These are phyloP conservation scores for Hylyphantes graminicola DNA, from an alignment of 1,140 invertebrate species.

Conservation along the genomic window DNA sequence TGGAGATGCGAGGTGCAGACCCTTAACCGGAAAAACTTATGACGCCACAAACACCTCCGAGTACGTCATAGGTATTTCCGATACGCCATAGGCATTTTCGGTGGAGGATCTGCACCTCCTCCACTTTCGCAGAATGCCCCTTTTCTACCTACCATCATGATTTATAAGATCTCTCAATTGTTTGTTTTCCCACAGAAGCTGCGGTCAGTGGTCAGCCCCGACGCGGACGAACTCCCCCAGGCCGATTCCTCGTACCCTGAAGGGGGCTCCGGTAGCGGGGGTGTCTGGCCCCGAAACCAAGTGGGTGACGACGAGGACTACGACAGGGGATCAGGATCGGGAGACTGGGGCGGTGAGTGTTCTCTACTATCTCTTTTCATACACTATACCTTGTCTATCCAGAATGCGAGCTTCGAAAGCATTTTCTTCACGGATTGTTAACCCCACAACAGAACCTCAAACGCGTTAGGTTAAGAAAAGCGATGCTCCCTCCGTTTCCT, in stretches of 20 bases:
- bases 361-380: neutral
- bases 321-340: conserved; percentile 40
- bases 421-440: too few relatives aligned
- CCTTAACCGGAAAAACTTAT: neutral
- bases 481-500: too few relatives aligned
- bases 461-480: too few relatives aligned
- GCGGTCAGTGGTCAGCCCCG: conserved; percentile 1
- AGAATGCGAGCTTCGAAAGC: too few relatives aligned
- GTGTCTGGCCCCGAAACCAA: conserved; percentile 29
- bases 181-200: conserved; percentile 10
- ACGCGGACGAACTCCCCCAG: conserved; percentile 16
- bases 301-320: conserved; percentile 50
- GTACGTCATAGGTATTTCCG: too few relatives aligned
- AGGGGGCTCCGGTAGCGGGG: conserved; percentile 39
- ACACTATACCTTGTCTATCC: too few relatives aligned
- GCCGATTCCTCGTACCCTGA: conserved; percentile 33
- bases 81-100: too few relatives aligned
- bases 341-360: conserved; percentile 49
- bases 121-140: neutral
- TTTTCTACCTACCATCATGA: too few relatives aligned
- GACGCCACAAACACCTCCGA: too few relatives aligned
- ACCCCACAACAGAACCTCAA: too few relatives aligned
- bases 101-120: too few relatives aligned
- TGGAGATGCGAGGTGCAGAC: neutral
- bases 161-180: neutral